Evolutionary conservation across 2,797 vertebrate species (phyloP), one percentile per base, ranked within the genome.

Genomic region (Bovichtus variegatus): DNA sequence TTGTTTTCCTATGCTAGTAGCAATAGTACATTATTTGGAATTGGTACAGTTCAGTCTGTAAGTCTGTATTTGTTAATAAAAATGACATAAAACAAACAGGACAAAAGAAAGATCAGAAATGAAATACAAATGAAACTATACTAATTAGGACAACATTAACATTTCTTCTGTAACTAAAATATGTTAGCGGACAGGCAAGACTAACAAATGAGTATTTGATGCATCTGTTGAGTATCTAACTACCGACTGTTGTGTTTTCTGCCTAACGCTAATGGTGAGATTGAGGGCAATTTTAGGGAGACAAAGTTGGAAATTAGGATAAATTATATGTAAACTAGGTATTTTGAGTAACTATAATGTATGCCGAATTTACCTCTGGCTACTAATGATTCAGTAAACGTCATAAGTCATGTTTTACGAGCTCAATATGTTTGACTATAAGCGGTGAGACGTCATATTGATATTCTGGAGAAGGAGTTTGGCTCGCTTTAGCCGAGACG

Each of bases 401-500:
- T 21, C 4, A 10, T 6, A 4, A 9, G 1, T 49, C 2, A 0
- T 7, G 18, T 41, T 64, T 8, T 3, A 31, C 1, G 0, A 41
- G 3, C 15, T 50, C 1, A 18, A 9, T 5, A 4, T 10, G 1
- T 8, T 2, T 51, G 1, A 3, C 1, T 0, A 55, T n/a, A 40
- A 27, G 1, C 5, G 1, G 0, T 2, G 1, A 21, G 0, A n/a
- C 0, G 5, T 60, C 19, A 9, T 10, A 59, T 0, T 19, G 2
- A 40, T 9, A 29, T 62, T 49, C 0, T 38, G 0, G 0, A n/a
- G 25, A 12, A 1, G 23, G 8, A 53, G 16, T 54, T 21, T 10
- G 41, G n/a, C 34, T 51, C 7, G 31, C 34, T 3, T 4, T 11
- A 19, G 12, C 40, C 1, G 11, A 63, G 31, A 13, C 51, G 16